Base-by-base conservation (phyloP, 2,888 invertebrate species). In the Synanthedon andrenaeformis region DNA sequence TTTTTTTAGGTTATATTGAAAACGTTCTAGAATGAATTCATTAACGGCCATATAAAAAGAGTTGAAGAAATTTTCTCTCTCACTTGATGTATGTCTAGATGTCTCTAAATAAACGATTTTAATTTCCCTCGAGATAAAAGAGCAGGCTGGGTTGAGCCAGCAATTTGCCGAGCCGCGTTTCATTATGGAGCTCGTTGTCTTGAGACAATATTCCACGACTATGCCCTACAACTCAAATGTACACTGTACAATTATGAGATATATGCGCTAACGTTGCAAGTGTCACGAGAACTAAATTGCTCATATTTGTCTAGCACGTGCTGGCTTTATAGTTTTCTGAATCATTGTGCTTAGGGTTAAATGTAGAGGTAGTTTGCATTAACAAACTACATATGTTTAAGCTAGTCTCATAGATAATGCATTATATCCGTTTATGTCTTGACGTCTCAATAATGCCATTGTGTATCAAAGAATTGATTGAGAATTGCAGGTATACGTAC, bases 91-190 rank as follows among this genome's bases (percentile, higher is more conserved):
- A 69, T 69, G 64, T 62, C 62, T 65, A 62, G 58, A 58, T 62
- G 63, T 64, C 59, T 73, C 66, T 70, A 70, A 72, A 77, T 74
- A 77, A 76, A 74, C 69, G 65, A 66, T 70, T 74, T 72, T 77
- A 76, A 81, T 81, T 81, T 80, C 76, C 80, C 79, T 56, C 52
- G 79, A 74, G 80, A 64, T 3, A 4, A 49, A 23, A 49, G 19
- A 49, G 51, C 13, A n/a, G 41, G 41, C 51, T 58, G 60, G 62
- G 65, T 66, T 65, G 67, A 64, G 66, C 63, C 65, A 60, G 70
- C 72, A 73, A 73, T 76, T 76, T 71, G 70, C 67, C 60, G 61
- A 58, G 62, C 64, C 63, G 56, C 64, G 68, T 69, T 72, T 77
- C 73, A 74, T 79, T 74, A 78, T 67, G 62, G 63, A 57, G 59